phyloP scores from a whole-genome alignment of 1,140 invertebrate genomes.

The Cataglyphis hispanica region DNA sequence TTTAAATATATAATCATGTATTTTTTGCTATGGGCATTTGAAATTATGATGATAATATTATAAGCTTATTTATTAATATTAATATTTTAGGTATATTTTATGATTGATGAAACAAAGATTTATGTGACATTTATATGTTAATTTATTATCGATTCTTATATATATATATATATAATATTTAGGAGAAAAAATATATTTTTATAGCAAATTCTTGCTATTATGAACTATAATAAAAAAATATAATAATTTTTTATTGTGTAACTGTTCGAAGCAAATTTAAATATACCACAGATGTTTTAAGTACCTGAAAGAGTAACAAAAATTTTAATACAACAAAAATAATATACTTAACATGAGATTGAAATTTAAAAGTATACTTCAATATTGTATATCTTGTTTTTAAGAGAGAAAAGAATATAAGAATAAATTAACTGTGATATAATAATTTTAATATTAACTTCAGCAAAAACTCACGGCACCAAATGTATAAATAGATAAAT shows the following conservation, averaged over 20 bases:
- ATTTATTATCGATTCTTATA: conserved; percentile 19
- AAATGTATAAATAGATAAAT: conserved; percentile 62
- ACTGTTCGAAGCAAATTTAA: conserved; percentile 67
- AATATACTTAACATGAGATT: not conserved
- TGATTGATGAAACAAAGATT: not conserved
- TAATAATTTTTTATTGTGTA: conserved; percentile 31
- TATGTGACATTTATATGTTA: not conserved
- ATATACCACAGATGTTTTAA: conserved; percentile 61
- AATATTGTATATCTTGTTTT: not conserved
- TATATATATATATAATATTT: conserved; percentile 38
- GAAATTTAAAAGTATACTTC: not conserved
- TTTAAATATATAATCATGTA: not conserved
- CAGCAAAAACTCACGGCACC: conserved; percentile 43
- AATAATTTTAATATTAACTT: conserved; percentile 15
- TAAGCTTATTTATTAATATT: not conserved
- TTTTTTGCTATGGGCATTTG: not conserved
- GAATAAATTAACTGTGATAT: not conserved
- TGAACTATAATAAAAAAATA: not conserved
- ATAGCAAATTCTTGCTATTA: not conserved
- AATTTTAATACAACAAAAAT: not conserved
- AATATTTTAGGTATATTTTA: conserved; percentile 7
- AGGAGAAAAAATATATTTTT: conserved; percentile 51
- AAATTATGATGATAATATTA: not conserved
- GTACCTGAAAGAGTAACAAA: conserved; percentile 49
- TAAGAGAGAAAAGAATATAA: not conserved